Conservation (phyloP, 2,113 vertebrate genomes). For the Caracal caracal region DNA sequence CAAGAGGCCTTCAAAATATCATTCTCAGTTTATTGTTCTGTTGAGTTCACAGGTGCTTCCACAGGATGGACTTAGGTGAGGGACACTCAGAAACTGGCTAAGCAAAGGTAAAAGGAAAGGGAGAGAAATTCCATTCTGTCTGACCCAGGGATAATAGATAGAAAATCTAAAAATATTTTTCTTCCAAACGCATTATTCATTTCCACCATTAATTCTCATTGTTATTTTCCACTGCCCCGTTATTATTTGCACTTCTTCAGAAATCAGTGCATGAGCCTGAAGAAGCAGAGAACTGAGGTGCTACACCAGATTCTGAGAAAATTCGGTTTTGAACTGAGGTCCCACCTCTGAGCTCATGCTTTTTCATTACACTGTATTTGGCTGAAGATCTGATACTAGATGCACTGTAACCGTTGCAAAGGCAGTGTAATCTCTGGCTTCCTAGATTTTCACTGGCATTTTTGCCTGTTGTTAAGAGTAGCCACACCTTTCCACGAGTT, state of each 20-base stretch:
- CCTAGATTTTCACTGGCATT: slow-evolving; percentile 32
- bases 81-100: background rate
- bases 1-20: background rate
- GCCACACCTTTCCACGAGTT: slow-evolving; percentile 3
- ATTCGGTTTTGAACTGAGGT: slow-evolving; percentile 33
- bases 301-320: slow-evolving; percentile 42
- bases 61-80: background rate
- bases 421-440: background rate
- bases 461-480: slow-evolving; percentile 17
- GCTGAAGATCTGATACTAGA: slow-evolving; percentile 68
- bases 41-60: background rate
- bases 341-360: slow-evolving; percentile 63
- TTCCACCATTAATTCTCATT: slow-evolving; percentile 37
- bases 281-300: slow-evolving; percentile 30
- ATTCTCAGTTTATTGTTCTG: background rate
- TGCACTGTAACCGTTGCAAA: slow-evolving; percentile 48
- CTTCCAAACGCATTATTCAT: background rate
- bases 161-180: slow-evolving; percentile 41
- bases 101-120: background rate
- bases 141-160: background rate
- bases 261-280: slow-evolving; percentile 33
- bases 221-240: slow-evolving; percentile 57
- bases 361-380: slow-evolving; percentile 74
- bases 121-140: background rate
- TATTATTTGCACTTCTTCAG: slow-evolving; percentile 56